Conservation (phyloP, 2,888 invertebrate species). For the Drosophila lutescens region DNA sequence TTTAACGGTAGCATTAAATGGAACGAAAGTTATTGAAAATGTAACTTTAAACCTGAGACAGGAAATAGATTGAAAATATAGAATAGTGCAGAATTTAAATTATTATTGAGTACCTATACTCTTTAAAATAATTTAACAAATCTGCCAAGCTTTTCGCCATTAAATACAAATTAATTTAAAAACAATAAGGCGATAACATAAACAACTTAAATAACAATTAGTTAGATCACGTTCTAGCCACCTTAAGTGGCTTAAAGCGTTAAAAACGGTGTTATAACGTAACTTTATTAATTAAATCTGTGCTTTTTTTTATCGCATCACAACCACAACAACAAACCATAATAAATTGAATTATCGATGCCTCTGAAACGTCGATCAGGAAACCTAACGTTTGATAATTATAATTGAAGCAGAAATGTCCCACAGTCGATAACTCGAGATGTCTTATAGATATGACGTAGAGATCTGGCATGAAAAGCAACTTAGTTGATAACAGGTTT, state of each 20-base stretch:
- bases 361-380: conserved; percentile 1
- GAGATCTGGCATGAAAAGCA: not conserved
- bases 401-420: conserved; percentile 23
- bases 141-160: not conserved
- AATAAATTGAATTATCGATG: not conserved
- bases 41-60: no score
- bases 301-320: not conserved
- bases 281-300: not conserved
- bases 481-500: conserved; percentile 25
- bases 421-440: conserved; percentile 15
- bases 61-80: no score
- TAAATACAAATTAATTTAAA: not conserved
- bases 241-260: not conserved
- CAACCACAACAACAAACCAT: not conserved
- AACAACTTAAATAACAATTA: not conserved
- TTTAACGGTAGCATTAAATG: conserved; percentile 15
- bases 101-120: no score
- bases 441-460: conserved; percentile 15
- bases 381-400: conserved; percentile 8
- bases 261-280: not conserved
- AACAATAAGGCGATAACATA: not conserved
- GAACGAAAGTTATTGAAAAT: conserved; percentile 7
- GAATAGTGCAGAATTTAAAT: no score
- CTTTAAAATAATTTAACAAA: not conserved
- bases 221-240: no score